Evolutionary conservation across 2,113 vertebrate genomes (phyloP), one percentile per base, ranked within the genome.

Genomic region (Triplophysa rosa): DNA sequence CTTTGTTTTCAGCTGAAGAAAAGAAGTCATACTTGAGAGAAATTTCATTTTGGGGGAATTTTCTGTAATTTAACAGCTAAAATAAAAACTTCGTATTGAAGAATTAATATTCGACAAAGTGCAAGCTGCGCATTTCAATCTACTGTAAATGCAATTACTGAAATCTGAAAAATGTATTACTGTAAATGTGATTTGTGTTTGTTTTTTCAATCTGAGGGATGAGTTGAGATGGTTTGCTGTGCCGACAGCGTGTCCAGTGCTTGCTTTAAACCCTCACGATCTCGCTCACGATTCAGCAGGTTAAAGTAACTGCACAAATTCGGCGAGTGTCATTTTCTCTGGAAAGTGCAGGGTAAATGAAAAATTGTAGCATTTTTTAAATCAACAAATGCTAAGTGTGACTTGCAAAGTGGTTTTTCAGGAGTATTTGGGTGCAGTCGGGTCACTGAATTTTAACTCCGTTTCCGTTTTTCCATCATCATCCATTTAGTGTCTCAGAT

Each of bases 201-300:
- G 33, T 49, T 10, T 66, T 45, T 67, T 45, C 40, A 13, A 45
- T 3, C 2, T 23, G 19, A 66, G 19, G 33, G 2, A 42, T 1
- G 21, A 45, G 49, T 52, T 17, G 49, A 52, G 14, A 52, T 45
- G 42, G 33, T 12, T 42, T 66, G 37, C 63, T 66, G 64, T 42
- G 19, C 33, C 9, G 37, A 42, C 33, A 37, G 33, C 37, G n/a
- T 23, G 40, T 21, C 9, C 6, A 1, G 10, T 37, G n/a, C 21
- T 47, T 16, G 13, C 3, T 1, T 29, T 26, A 17, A 52, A 81
- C 82, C 75, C 16, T n/a, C n/a, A n/a, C n/a, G n/a, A n/a, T n/a
- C n/a, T n/a, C n/a, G n/a, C n/a, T n/a, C n/a, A n/a, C n/a, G n/a
- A n/a, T n/a, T 26, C 8, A 58, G 19, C 2, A 58, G n/a, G 17